A percentile compares a stretch with the other conserved stretches of the same genome.
phyloP scores from a whole-genome alignment of 2,888 invertebrate species.

The Drosophila anceps region DNA sequence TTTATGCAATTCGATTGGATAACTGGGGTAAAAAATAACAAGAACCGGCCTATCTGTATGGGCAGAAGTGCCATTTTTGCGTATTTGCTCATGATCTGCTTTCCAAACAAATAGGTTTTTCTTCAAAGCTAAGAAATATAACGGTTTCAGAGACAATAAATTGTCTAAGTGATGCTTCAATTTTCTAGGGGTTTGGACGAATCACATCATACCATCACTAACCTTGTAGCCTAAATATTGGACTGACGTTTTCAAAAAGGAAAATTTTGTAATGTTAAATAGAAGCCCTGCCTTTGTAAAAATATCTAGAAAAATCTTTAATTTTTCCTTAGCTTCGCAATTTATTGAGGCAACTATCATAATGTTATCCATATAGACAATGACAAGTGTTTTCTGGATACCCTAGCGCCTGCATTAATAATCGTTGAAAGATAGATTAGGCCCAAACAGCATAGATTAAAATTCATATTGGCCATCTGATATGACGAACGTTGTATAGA shows the following conservation, averaged over 20 bases:
- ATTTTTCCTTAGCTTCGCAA: neutral
- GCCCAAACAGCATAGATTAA: no score
- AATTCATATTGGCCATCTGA: slow-evolving; percentile 17
- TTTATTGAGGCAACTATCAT: neutral
- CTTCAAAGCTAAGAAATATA: neutral
- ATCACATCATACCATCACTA: neutral
- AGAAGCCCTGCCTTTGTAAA: no score
- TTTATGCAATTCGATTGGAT: no score
- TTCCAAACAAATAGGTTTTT: neutral
- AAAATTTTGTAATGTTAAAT: neutral
- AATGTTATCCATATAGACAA: neutral
- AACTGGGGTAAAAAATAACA: neutral
- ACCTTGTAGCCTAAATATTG: neutral
- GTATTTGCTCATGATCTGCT: neutral
- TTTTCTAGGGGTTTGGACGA: slow-evolving; percentile 5
- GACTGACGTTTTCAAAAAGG: neutral
- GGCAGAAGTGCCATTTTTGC: neutral
- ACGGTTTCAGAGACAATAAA: slow-evolving; percentile 3
- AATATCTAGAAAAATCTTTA: neutral
- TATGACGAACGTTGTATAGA: neutral
- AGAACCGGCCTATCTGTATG: neutral
- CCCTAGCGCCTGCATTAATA: neutral
- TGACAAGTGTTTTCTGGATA: neutral
- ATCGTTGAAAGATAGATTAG: neutral
- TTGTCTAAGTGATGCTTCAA: slow-evolving; percentile 1